A percentile compares a stretch with the other conserved stretches of the same genome.
phyloP scores from a whole-genome alignment of 2,888 invertebrate genomes.

The Oligia fasciuncula region DNA sequence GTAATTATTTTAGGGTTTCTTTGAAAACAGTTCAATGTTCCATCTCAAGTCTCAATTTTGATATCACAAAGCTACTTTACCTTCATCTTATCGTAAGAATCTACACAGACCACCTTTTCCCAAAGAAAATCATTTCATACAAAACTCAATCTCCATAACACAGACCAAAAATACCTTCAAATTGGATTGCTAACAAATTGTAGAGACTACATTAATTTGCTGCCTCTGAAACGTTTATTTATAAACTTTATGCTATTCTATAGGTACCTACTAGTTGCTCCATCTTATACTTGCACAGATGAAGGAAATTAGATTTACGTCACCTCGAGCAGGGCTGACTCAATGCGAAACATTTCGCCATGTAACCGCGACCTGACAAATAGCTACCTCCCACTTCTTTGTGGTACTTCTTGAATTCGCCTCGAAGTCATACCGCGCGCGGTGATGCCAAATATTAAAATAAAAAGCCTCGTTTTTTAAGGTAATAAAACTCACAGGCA shows the following conservation, averaged over 20 bases:
- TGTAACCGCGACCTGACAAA: conserved; percentile 47
- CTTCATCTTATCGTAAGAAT: neutral
- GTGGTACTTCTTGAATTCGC: conserved; percentile 28
- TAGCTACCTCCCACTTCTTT: conserved; percentile 32
- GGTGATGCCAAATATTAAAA: neutral
- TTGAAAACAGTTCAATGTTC: neutral
- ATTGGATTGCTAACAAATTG: conserved; percentile 34
- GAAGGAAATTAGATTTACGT: conserved; percentile 60
- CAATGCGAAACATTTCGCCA: conserved; percentile 50
- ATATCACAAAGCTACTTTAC: neutral
- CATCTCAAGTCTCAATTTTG: neutral
- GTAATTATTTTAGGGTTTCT: too few relatives aligned
- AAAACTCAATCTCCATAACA: neutral
- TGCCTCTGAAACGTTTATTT: conserved; percentile 29
- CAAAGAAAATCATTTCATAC: neutral
- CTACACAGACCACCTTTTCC: neutral
- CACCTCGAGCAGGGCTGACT: conserved; percentile 36
- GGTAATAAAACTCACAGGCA: neutral
- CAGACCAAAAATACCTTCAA: neutral
- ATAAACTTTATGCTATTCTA: conserved; percentile 23
- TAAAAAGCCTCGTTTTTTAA: too few relatives aligned
- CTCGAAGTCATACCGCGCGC: conserved; percentile 16
- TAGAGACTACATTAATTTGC: conserved; percentile 38
- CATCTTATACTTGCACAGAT: conserved; percentile 48
- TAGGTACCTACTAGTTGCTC: conserved; percentile 17